These are phyloP conservation scores for Chauna torquata DNA, from an alignment of 2,113 vertebrate genomes.

Conservation along the genomic window DNA sequence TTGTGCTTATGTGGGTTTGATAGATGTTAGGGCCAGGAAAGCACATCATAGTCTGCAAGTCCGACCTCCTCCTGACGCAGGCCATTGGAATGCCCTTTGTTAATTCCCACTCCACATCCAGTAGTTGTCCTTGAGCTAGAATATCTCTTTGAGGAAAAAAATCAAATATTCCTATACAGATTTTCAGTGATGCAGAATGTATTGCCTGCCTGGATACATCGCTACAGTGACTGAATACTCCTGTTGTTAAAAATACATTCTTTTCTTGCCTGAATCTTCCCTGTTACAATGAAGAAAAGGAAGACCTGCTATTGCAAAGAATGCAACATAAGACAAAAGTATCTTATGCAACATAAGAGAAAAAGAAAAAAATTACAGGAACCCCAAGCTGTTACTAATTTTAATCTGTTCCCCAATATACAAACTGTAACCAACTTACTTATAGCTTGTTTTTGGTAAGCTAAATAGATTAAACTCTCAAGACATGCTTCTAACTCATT, in stretches of 20 bases:
- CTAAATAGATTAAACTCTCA: neutral
- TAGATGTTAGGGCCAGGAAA: slow-evolving; percentile 9
- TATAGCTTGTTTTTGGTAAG: neutral
- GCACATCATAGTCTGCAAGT: neutral
- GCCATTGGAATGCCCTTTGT: neutral
- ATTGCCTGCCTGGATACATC: neutral
- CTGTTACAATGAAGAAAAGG: neutral
- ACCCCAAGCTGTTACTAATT: neutral
- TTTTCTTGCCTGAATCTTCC: neutral
- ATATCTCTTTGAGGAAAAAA: neutral
- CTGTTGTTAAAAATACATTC: neutral
- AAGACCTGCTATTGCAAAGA: neutral
- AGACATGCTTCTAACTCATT: neutral
- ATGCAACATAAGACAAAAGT: neutral
- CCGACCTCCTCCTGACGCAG: slow-evolving; percentile 6
- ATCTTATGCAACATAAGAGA: neutral
- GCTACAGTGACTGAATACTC: neutral
- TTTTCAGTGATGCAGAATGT: neutral
- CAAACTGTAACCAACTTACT: neutral
- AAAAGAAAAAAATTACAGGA: neutral
- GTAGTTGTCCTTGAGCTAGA: neutral
- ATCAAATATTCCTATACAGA: neutral
- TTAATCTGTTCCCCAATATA: neutral
- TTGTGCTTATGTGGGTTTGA: neutral
- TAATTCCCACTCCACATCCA: neutral